Conservation (phyloP, 2,113 vertebrate genomes). For the Prochilodus magdalenae region DNA sequence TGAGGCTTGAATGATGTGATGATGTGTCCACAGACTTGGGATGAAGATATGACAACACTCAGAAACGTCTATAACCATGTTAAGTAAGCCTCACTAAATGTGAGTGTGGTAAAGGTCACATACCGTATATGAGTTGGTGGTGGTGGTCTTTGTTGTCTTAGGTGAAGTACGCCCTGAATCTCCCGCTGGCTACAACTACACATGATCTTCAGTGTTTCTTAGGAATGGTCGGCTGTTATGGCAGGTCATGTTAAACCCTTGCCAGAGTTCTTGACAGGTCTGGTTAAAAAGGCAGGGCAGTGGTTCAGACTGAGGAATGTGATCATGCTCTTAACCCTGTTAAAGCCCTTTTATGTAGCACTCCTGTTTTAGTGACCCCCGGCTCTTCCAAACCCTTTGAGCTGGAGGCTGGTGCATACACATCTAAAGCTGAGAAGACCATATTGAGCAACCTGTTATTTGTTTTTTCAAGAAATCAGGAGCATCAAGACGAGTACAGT, state of each 20-base stretch:
- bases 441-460: neutral
- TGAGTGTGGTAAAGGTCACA: too few relatives aligned
- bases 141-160: neutral
- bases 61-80: neutral
- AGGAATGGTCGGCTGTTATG: neutral
- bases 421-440: too few relatives aligned
- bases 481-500: too few relatives aligned
- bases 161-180: neutral
- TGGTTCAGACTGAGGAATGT: slow-evolving; percentile 11
- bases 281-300: neutral
- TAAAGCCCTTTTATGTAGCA: neutral
- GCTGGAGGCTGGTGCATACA: neutral
- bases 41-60: neutral
- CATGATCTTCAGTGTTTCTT: neutral
- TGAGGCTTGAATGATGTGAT: too few relatives aligned
- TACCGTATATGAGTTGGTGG: too few relatives aligned
- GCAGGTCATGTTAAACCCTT: neutral
- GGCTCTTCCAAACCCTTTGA: neutral
- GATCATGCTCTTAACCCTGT: neutral
- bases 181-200: neutral
- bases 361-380: neutral
- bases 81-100: too few relatives aligned
- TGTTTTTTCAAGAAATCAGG: neutral
- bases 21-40: too few relatives aligned
- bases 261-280: neutral